These are phyloP conservation scores for Malurus splendens DNA, from an alignment of 2,797 vertebrate genomes.

Conservation along the genomic window DNA sequence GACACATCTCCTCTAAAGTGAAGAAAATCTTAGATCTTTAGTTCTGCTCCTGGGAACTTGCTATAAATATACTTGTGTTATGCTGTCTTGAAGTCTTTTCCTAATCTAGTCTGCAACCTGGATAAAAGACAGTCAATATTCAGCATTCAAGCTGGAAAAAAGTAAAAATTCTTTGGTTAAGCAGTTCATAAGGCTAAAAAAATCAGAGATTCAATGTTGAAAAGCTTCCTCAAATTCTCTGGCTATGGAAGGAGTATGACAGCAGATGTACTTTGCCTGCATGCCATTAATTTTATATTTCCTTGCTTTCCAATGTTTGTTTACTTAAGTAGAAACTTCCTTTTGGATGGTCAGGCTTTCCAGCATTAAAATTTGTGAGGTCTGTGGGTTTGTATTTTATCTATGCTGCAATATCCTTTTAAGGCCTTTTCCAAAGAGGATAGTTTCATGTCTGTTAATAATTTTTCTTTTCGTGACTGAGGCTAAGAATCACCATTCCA, in stretches of 20 bases:
- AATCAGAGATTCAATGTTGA: neutral
- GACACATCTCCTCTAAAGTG: neutral
- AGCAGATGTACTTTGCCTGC: neutral
- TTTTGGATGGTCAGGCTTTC: neutral
- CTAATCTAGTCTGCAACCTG: neutral
- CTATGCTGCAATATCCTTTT: neutral
- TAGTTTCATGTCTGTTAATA: neutral
- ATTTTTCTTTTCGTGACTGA: neutral
- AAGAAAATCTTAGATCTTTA: neutral
- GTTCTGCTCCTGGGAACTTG: neutral
- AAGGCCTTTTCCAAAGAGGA: neutral
- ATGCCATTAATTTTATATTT: conserved; percentile 2
- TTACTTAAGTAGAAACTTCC: conserved; percentile 33
- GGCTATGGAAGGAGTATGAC: neutral
- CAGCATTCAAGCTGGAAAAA: neutral
- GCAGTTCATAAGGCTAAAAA: neutral
- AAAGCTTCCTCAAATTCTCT: neutral
- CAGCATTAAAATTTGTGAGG: neutral
- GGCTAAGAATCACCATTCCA: neutral
- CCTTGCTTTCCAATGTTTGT: neutral
- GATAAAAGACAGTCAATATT: neutral
- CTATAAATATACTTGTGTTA: neutral
- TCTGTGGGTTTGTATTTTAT: neutral
- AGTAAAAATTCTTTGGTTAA: neutral
- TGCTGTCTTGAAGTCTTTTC: neutral